Percentiles rank a stretch among this genome's conserved stretches.
Conservation (phyloP, 2,113 vertebrate genomes). For the Ovibos moschatus region DNA sequence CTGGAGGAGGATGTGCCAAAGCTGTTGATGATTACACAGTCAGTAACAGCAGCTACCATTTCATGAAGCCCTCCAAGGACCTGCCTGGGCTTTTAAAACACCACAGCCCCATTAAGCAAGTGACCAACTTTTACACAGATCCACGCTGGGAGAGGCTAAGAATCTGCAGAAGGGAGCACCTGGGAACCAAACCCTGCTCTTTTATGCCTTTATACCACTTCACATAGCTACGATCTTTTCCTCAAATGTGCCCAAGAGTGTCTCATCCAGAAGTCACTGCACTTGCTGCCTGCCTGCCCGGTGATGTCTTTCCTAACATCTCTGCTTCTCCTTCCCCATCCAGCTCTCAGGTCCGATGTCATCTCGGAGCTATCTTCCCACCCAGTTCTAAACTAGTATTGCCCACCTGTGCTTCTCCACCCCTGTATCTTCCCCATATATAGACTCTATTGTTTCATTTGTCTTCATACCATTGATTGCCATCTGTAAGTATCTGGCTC, state of each 20-base stretch:
- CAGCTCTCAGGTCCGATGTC: background rate
- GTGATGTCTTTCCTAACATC: background rate
- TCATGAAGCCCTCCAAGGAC: background rate
- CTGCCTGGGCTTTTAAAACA: background rate
- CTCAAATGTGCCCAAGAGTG: background rate
- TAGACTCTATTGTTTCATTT: background rate
- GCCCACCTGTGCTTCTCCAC: background rate
- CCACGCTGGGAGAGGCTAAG: background rate
- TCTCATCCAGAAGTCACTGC: background rate
- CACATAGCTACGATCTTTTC: background rate
- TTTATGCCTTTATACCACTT: background rate
- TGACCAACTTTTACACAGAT: background rate
- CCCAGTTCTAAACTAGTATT: background rate
- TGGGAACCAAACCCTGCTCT: background rate
- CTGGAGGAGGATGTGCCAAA: background rate
- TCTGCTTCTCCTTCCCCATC: background rate
- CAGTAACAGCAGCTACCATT: background rate
- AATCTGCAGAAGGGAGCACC: background rate
- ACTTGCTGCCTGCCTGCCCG: background rate
- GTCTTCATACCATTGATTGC: background rate
- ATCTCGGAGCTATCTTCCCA: background rate
- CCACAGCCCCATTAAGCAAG: background rate
- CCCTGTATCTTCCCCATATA: background rate
- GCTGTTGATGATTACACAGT: background rate
- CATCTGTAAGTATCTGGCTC: background rate